Conservation (phyloP, 2,113 vertebrate species). For the Oenanthe oenanthe region DNA sequence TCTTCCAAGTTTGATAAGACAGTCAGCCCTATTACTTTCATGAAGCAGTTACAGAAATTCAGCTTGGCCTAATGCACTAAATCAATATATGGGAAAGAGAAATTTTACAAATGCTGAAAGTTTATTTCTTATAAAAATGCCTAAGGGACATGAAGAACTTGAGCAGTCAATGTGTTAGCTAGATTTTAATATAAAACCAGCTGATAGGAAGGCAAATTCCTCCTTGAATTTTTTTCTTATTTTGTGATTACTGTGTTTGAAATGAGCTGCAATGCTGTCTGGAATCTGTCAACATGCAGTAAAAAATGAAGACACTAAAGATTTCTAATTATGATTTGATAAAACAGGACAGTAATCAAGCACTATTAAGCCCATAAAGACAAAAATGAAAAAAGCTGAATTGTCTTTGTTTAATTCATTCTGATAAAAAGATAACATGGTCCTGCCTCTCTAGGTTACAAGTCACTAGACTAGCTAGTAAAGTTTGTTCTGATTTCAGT, state of each 20-base stretch:
- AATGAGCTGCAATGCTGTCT: not conserved
- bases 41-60: conserved; percentile 35
- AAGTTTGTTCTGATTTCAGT: not conserved
- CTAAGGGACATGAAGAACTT: not conserved
- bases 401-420: not conserved
- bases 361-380: not conserved
- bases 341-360: conserved; percentile 6
- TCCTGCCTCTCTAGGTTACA: not conserved
- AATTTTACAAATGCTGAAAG: conserved; percentile 54
- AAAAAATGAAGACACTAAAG: not conserved
- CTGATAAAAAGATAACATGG: not conserved
- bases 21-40: conserved; percentile 24
- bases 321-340: not conserved
- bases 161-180: not conserved
- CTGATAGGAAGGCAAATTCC: not conserved
- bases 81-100: conserved; percentile 47
- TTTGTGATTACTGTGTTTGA: conserved; percentile 12
- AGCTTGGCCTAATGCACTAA: conserved; percentile 25
- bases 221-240: conserved; percentile 38
- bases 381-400: not conserved
- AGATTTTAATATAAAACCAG: conserved; percentile 45
- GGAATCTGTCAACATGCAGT: conserved; percentile 18
- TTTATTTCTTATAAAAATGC: conserved; percentile 48
- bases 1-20: conserved; percentile 55
- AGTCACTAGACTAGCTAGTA: not conserved